Evolutionary conservation across 2,113 vertebrate species (phyloP), one percentile per base, ranked within the genome.

Genomic region (Nycticebus coucang): DNA sequence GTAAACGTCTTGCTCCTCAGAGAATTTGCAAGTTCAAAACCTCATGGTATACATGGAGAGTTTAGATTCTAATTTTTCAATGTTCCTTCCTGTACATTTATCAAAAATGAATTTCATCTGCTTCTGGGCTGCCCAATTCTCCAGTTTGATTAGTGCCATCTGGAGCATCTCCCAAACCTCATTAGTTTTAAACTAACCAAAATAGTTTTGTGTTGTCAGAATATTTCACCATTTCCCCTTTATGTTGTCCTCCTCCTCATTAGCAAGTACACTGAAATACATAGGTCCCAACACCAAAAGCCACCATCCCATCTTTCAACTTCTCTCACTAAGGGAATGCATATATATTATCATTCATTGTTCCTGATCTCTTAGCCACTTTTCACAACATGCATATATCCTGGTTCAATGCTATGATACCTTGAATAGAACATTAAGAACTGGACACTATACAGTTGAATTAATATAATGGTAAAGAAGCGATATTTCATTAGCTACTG

Each of bases 81-180:
- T 96, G 93, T 93, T 91, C 81, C 26, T 96, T 97, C 95, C 90
- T 95, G 87, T 93, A 96, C 92, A 97, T 96, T 97, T 97, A 96
- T 97, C 95, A 97, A 88, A 97, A 97, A 94, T 86, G 87, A 97
- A 98, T 96, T 97, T 97, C 97, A 96, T 94, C 96, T 97, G 97
- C 96, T 93, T 96, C 87, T 97, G 97, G 89, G 96, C 95, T 97
- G 64, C 93, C 82, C 93, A 96, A 96, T 97, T 97, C 97, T 97
- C 97, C 26, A 68, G 87, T 96, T 97, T 96, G 97, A 98, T 97
- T 96, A 97, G 35, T 94, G 90, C 93, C 97, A 97, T 97, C 97
- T 97, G 97, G 97, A 97, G 41, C 53, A 86, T 94, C 78, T 97
- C 96, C 97, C 96, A 96, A 94, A 96, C 66, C 93, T 96, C 97